phyloP scores from a whole-genome alignment of 2,888 invertebrate genomes.

The Ennomos fuscantarius region DNA sequence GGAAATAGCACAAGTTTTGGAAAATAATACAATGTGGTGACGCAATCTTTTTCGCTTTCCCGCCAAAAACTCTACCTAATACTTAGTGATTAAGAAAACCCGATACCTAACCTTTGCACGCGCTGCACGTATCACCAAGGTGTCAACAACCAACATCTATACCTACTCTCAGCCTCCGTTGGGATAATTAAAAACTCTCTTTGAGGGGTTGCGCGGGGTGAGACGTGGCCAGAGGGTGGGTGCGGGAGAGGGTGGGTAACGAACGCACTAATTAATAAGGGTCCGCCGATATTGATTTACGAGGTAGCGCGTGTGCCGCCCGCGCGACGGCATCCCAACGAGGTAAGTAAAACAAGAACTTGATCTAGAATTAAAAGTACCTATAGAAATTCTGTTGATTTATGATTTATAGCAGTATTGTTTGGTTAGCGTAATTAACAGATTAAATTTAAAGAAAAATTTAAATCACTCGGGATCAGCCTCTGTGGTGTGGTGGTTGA shows the following conservation, averaged over 20 bases:
- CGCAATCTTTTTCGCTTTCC: too few species aligned
- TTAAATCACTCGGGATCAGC: too few species aligned
- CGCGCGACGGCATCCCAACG: slow-evolving; percentile 16
- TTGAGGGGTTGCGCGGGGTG: slow-evolving; percentile 40
- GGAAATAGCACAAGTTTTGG: too few species aligned
- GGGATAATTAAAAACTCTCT: slow-evolving; percentile 82
- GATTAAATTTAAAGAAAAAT: too few species aligned
- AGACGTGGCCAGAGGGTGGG: slow-evolving; percentile 30
- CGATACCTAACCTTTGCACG: slow-evolving; percentile 26
- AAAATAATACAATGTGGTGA: too few species aligned
- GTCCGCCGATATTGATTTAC: slow-evolving; percentile 84
- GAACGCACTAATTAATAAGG: slow-evolving; percentile 85
- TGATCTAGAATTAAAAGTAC: background rate
- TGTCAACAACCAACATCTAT: slow-evolving; percentile 56
- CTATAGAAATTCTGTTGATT: too few species aligned
- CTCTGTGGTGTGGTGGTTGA: too few species aligned
- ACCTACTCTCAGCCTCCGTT: slow-evolving; percentile 42
- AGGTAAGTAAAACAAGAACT: slow-evolving; percentile 10
- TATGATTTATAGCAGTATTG: too few species aligned
- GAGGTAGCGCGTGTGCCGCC: slow-evolving; percentile 52
- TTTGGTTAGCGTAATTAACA: too few species aligned
- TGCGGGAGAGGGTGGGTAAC: slow-evolving; percentile 65
- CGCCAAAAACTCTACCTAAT: too few species aligned
- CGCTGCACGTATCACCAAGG: slow-evolving; percentile 58
- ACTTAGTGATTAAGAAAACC: too few species aligned